phyloP scores from a whole-genome alignment of 2,888 invertebrate species.

The Pogonocherus hispidulus region DNA sequence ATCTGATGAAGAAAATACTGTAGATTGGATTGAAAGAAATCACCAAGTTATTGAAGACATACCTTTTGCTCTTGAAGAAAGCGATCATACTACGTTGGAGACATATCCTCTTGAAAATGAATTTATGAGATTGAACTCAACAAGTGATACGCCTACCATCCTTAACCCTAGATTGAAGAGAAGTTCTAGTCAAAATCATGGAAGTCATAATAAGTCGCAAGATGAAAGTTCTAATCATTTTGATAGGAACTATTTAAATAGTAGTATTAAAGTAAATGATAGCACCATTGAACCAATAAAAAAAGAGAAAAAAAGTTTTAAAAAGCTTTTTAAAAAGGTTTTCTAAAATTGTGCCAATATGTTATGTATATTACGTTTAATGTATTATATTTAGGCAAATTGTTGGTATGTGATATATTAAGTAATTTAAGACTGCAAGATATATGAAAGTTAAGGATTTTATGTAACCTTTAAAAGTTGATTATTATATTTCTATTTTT shows the following conservation, averaged over 20 bases:
- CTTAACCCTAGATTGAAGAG: slow-evolving; percentile 61
- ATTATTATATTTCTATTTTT: background rate
- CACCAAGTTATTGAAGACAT: slow-evolving; percentile 58
- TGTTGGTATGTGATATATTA: slow-evolving; percentile 19
- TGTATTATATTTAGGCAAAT: slow-evolving; percentile 1
- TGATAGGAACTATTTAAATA: background rate
- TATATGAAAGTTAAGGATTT: background rate
- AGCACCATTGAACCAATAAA: slow-evolving; percentile 62
- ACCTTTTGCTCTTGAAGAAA: slow-evolving; percentile 65
- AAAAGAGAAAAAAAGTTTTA: slow-evolving; percentile 78
- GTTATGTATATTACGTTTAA: background rate
- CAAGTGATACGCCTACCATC: slow-evolving; percentile 69
- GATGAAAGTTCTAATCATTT: slow-evolving; percentile 49
- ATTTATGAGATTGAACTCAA: slow-evolving; percentile 49
- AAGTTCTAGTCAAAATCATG: slow-evolving; percentile 17
- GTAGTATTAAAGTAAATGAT: slow-evolving; percentile 52
- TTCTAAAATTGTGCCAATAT: slow-evolving; percentile 67
- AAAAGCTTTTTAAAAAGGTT: slow-evolving; percentile 84
- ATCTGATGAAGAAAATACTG: slow-evolving; percentile 25
- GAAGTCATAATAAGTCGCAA: background rate
- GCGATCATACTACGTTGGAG: slow-evolving; percentile 64
- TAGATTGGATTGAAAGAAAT: slow-evolving; percentile 37
- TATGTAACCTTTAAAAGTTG: background rate
- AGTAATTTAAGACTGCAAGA: slow-evolving; percentile 11
- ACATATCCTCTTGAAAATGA: slow-evolving; percentile 54